Evolutionary conservation across 2,113 vertebrate species (phyloP).

Genomic region (Thamnophis sirtalis): DNA sequence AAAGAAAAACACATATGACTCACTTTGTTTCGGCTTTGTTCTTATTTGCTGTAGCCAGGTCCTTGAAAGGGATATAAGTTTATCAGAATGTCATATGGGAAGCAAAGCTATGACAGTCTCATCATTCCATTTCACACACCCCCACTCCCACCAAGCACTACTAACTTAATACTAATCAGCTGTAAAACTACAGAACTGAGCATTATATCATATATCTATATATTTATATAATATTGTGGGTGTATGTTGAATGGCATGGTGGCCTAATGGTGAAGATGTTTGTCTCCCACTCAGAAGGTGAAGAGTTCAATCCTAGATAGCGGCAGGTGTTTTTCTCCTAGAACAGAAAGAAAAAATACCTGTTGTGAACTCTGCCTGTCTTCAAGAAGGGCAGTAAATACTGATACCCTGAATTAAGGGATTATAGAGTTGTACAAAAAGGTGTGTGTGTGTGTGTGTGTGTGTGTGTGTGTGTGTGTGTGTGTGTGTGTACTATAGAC

Average conservation of each 20-base stretch:
- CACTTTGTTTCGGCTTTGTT: conserved; percentile 77
- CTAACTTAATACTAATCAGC: conserved; percentile 31
- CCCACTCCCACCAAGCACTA: conserved; percentile 40
- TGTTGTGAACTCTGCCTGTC: not conserved
- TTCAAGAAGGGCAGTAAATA: not conserved
- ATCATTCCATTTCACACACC: conserved; percentile 1
- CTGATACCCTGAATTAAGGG: not conserved
- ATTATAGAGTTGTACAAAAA: not conserved
- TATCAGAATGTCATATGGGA: conserved; percentile 69
- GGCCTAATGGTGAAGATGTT: not conserved
- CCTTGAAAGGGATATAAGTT: conserved; percentile 71
- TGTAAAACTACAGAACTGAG: not conserved
- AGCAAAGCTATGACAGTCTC: conserved; percentile 59
- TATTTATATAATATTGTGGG: not conserved
- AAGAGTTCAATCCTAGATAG: not conserved
- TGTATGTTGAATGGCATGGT: not conserved
- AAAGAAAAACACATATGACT: conserved; percentile 78
- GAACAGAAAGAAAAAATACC: not conserved
- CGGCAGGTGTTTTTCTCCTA: not conserved
- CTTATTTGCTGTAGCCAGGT: conserved; percentile 74
- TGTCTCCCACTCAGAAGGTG: not conserved
- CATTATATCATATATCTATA: not conserved
- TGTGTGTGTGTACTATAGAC: not conserved
- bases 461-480: not conserved
- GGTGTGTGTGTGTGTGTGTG: not conserved